Evolutionary conservation across 2,888 invertebrate genomes (phyloP), one percentile per base, ranked within the genome.

Genomic region (Ichneumoninae sp.): DNA sequence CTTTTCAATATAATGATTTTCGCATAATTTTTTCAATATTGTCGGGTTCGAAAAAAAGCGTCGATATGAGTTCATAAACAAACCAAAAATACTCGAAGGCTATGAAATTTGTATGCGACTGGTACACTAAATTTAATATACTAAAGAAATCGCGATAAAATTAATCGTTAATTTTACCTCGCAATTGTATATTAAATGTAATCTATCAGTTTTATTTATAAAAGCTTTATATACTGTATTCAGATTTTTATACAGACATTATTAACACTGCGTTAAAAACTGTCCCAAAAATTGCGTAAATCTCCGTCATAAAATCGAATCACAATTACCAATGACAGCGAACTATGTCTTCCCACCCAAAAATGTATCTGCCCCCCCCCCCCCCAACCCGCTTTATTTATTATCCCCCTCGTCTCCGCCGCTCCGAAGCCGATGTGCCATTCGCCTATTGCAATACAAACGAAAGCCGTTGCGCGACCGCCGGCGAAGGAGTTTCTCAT

Each of bases 381-480:
- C 33, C 33, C 16, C 5, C 30, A 16, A 33, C 33, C 30, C 63
- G 30, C 16, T 73, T 73, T 57, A 69, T 69, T 57, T 75, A 73
- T 26, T 60, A 73, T 57, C 40, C 40, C 40, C 8, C n/a, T 44
- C 40, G 52, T 66, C 8, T 74, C 52, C 47, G n/a, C n/a, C 13
- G n/a, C 3, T 75, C 13, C 19, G 16, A 47, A 47, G 44, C 4
- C 63, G 65, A 63, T 50, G 60, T 70, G 40, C 60, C 68, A 40
- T 83, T 76, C 78, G 83, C 84, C 73, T 84, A 88, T 88, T 88
- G 88, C 88, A 88, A 87, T 88, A 87, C 89, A 88, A 90, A 92
- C 88, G 91, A 92, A 91, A 91, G 91, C 90, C 57, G 89, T 91
- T 91, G 90, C 91, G 89, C 89, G 89, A 90, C 89, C 87, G 85